These are phyloP conservation scores for Drosophila subsilvestris DNA, from an alignment of 2,888 invertebrate genomes.

Conservation along the genomic window DNA sequence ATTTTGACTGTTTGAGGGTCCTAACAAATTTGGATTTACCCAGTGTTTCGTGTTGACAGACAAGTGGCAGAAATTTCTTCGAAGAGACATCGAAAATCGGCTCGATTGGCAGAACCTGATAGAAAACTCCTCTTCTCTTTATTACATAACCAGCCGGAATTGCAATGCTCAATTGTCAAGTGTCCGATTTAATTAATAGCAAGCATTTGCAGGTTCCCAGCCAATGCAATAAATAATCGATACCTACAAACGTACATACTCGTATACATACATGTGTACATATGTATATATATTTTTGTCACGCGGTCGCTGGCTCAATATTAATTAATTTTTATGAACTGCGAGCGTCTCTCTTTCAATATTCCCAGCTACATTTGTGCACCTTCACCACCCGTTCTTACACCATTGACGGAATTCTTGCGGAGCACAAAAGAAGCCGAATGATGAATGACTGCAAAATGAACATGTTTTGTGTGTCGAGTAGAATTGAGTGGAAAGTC, in stretches of 20 bases:
- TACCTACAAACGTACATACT: conserved; percentile 10
- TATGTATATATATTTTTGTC: neutral
- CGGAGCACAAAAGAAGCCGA: conserved; percentile 39
- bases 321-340: conserved; percentile 78
- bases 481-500: conserved; percentile 22
- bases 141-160: neutral
- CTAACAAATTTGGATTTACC: too few species aligned
- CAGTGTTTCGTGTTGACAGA: too few species aligned
- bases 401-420: too few species aligned
- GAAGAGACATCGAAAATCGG: neutral
- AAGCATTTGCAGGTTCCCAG: conserved; percentile 11
- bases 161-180: conserved; percentile 27
- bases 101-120: neutral
- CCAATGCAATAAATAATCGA: conserved; percentile 35
- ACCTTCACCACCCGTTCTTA: too few species aligned
- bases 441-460: conserved; percentile 73
- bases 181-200: conserved; percentile 35
- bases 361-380: too few species aligned
- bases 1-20: too few species aligned
- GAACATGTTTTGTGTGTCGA: conserved; percentile 53
- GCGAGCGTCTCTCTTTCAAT: conserved; percentile 6
- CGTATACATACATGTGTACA: neutral
- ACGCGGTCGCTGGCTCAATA: conserved; percentile 53
- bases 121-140: neutral
- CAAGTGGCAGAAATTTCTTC: too few species aligned